Base-by-base conservation (phyloP, 1,140 invertebrate genomes). In the Cyrtorhinus lividipennis region DNA sequence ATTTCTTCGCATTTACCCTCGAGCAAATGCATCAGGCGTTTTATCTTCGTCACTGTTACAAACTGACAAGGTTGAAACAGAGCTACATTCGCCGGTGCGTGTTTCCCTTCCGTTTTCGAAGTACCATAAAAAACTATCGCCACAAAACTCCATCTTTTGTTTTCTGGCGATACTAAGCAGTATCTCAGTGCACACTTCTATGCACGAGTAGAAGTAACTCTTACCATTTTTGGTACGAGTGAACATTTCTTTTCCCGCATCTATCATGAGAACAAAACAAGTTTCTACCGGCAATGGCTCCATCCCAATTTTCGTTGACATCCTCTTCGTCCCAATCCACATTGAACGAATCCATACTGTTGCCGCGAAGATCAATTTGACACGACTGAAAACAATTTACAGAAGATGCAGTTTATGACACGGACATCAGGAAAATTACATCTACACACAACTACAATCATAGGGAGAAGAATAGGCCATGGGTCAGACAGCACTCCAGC, bases 71-170 rank as follows among this genome's bases (percentile, higher is more conserved):
- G 56, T 15, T 59, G 56, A 3, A 63, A 46, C 25, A 63, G 46
- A 45, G 59, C 62, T 1, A 45, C 38, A 56, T 56, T 56, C n/a
- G 8, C 24, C n/a, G 56, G 56, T 15, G 56, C 26, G 27, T 58
- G 56, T 46, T 59, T 63, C n/a, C 56, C 62, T 18, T 63, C 62
- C 0, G 22, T 58, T 63, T 46, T 58, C 18, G n/a, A 13, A 24
- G 56, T 59, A n/a, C 62, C 56, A 26, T 58, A 63, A 10, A 63
- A 27, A 2, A 63, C 56, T n/a, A 63, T n/a, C 0, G 62, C 30
- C n/a, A 59, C 56, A 18, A 63, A 24, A 23, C 25, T 63, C 62
- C 30, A 57, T 38, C 20, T 30, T 63, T 59, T 63, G 56, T 38
- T 63, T 57, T 20, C 62, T 2, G 2, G 56, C 56, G 5, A 63